A percentile compares a stretch with the other conserved stretches of the same genome.
Conservation (phyloP, 2,113 vertebrate species). For the Spea bombifrons region DNA sequence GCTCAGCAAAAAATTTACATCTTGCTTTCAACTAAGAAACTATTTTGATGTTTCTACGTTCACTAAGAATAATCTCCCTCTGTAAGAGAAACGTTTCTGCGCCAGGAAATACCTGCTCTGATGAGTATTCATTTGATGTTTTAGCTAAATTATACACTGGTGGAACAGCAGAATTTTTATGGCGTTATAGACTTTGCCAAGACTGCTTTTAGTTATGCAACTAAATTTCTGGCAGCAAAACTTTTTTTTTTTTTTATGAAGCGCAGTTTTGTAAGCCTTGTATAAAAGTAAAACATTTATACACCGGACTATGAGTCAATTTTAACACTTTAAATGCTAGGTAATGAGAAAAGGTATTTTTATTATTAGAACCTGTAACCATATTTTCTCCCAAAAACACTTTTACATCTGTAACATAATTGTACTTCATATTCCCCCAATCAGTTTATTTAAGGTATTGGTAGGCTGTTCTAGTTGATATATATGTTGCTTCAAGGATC, state of each 20-base stretch:
- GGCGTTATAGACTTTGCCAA: slow-evolving; percentile 4
- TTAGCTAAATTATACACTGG: background rate
- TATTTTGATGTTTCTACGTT: background rate
- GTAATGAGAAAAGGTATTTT: too few relatives aligned
- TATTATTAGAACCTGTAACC: too few relatives aligned
- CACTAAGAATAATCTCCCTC: background rate
- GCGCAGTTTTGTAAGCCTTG: background rate
- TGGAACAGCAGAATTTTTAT: background rate
- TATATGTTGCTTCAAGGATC: too few relatives aligned
- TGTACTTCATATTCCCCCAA: too few relatives aligned
- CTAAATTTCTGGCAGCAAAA: background rate
- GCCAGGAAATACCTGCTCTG: slow-evolving; percentile 10
- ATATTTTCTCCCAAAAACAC: too few relatives aligned
- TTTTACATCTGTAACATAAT: too few relatives aligned
- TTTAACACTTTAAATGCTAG: too few relatives aligned
- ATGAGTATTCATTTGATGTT: background rate
- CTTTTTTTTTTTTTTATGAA: background rate
- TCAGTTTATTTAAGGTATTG: too few relatives aligned
- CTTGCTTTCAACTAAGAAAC: background rate
- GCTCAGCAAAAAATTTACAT: background rate
- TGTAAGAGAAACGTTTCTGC: background rate
- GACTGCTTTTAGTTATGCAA: slow-evolving; percentile 15
- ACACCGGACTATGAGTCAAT: too few relatives aligned
- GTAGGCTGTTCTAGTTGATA: too few relatives aligned
- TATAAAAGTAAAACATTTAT: background rate